Evolutionary conservation across 2,113 vertebrate species (phyloP), one percentile per base, ranked within the genome.

Genomic region (Hydropotes inermis): DNA sequence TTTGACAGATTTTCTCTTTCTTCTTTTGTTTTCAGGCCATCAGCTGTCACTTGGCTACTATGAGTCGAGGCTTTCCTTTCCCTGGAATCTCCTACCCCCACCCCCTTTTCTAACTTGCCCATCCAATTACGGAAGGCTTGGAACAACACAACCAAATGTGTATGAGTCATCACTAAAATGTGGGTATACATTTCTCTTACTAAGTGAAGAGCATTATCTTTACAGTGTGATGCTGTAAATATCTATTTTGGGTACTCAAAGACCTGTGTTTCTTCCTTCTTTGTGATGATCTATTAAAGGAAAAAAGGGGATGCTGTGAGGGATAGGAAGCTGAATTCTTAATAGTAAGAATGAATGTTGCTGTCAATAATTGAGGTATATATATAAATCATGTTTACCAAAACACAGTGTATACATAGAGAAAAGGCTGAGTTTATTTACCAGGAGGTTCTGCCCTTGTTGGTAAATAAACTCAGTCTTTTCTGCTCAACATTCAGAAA

Each of bases 141-240:
- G 60, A 94, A 70, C 25, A 76, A 92, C 19, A 76, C 15, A 25
- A 93, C 15, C 9, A 27, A 84, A 60, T 33, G 74, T 60, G 23
- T 67, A 25, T 91, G 91, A 97, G 10, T 90, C 84, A 93, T 45
- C 23, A 45, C 67, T 92, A 83, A 96, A 88, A 85, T 83, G 67
- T 14, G 16, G 13, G 27, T 57, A 87, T 61, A 61, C 15, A 54
- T 61, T 94, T 96, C 50, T 95, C 36, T 96, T 57, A 60, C 33
- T 78, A n/a, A 50, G 86, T 64, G 52, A 89, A 79, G 27, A 33
- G 16, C 19, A 47, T 76, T 84, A 93, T 92, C n/a, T 47, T 92
- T 64, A 94, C 61, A 11, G 36, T 27, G 55, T 36, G 50, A 67
- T 57, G n/a, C 54, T 76, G 23, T 74, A 39, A 84, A 79, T 5